Base-by-base conservation (phyloP, 2,888 invertebrate genomes). In the Griposia aprilina region DNA sequence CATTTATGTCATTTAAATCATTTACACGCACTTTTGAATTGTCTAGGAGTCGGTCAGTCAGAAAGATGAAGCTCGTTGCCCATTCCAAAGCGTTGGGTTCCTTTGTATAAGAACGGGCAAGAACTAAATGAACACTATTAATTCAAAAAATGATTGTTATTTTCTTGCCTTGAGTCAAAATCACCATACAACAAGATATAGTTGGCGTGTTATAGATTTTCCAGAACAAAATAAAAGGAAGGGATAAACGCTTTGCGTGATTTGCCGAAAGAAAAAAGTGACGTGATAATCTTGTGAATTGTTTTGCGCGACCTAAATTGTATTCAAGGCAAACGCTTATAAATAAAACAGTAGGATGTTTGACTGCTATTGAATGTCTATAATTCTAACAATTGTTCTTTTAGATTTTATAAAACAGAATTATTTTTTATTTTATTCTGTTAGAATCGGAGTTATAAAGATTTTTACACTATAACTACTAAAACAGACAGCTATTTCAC, bases 241-340 rank as follows among this genome's bases (percentile, higher is more conserved):
- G 41, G 26, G 55, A 74, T 26, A 48, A 75, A 79, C 3, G 13
- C 7, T 50, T 78, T 45, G 78, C 78, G 57, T 78, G 57, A 30
- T 50, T 45, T 45, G 10, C 23, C 7, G 2, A 30, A 55, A 66
- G 17, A 66, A 59, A 65, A 72, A 36, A 36, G 45, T 13, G 60
- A 48, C 60, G 8, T 76, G 82, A 62, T 82, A 68, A 50, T 57
- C 7, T n/a, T 50, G 30, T 45, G 41, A 30, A 63, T 80, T 76
- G 59, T 48, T 50, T n/a, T 17, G 2, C 57, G 4, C 41, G 80
- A 78, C 80, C 83, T 78, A 36, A 78, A 80, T 80, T 13, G 15
- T 30, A 23, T 63, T 83, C 83, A 83, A 80, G 83, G 79, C 50
- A 77, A 57, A 57, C 17, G 26, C 13, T 68, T n/a, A 76, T 45